These are phyloP conservation scores for Cantharis rustica DNA, from an alignment of 2,888 invertebrate species.

Conservation along the genomic window DNA sequence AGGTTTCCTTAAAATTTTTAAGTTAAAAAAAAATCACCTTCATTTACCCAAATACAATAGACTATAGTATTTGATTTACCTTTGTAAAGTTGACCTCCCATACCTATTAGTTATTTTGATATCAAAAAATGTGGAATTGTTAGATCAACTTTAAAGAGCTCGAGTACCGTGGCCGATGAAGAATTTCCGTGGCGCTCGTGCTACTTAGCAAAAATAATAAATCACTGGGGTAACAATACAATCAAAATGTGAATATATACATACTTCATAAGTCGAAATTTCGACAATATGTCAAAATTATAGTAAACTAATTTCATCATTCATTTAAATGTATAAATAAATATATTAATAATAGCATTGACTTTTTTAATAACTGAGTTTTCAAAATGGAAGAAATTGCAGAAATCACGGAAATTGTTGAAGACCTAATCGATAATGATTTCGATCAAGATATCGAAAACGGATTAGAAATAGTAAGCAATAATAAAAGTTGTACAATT, in stretches of 20 bases:
- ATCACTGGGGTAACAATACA: not conserved
- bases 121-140: too few relatives aligned
- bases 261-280: not conserved
- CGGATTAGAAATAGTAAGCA: conserved; percentile 16
- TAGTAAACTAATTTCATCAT: not conserved
- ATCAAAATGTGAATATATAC: not conserved
- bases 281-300: conserved; percentile 7
- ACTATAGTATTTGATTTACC: too few relatives aligned
- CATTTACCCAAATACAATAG: too few relatives aligned
- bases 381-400: not conserved
- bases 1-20: too few relatives aligned
- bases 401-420: conserved; percentile 8
- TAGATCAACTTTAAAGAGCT: too few relatives aligned
- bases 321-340: not conserved
- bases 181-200: too few relatives aligned
- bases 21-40: too few relatives aligned
- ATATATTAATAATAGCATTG: not conserved
- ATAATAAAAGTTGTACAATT: not conserved
- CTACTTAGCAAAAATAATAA: not conserved
- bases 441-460: conserved; percentile 4
- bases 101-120: too few relatives aligned
- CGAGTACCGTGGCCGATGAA: too few relatives aligned
- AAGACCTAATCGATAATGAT: not conserved
- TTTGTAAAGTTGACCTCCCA: too few relatives aligned
- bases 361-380: not conserved